These are phyloP conservation scores for Chaetodon trifasciatus DNA, from an alignment of 2,797 vertebrate genomes.

Conservation along the genomic window DNA sequence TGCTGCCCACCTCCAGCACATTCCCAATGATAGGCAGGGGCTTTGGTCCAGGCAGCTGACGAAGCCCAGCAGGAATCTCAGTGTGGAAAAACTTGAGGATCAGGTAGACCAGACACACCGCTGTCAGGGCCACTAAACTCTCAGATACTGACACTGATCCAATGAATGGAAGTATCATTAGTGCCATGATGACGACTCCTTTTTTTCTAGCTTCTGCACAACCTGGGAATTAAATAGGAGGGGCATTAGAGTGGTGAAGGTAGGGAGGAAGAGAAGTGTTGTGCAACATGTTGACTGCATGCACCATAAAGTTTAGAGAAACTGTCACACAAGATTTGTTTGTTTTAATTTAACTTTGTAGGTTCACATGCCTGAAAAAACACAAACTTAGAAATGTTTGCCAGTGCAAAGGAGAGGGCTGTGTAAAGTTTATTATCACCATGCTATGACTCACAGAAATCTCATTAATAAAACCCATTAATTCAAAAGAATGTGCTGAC, in stretches of 20 bases:
- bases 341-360: slow-evolving; percentile 11
- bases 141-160: slow-evolving; percentile 82
- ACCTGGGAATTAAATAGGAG: slow-evolving; percentile 76
- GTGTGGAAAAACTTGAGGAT: slow-evolving; percentile 74
- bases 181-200: slow-evolving; percentile 73
- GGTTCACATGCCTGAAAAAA: not conserved
- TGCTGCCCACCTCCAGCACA: slow-evolving; percentile 85
- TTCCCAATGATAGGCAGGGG: slow-evolving; percentile 91
- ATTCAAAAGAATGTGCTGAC: not conserved
- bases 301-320: slow-evolving; percentile 31
- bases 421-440: not conserved
- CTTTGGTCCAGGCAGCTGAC: slow-evolving; percentile 88
- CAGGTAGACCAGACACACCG: slow-evolving; percentile 85
- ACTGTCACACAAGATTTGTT: slow-evolving; percentile 2
- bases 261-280: slow-evolving; percentile 55
- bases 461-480: not conserved
- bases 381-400: not conserved
- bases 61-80: slow-evolving; percentile 86
- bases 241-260: slow-evolving; percentile 56
- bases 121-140: slow-evolving; percentile 79
- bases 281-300: slow-evolving; percentile 61
- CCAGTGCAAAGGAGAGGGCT: slow-evolving; percentile 11
- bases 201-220: slow-evolving; percentile 49
- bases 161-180: slow-evolving; percentile 83
- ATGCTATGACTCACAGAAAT: not conserved